A percentile compares a stretch with the other conserved stretches of the same genome.
Conservation (phyloP, 2,797 vertebrate species). For the Epinephelus awoara region DNA sequence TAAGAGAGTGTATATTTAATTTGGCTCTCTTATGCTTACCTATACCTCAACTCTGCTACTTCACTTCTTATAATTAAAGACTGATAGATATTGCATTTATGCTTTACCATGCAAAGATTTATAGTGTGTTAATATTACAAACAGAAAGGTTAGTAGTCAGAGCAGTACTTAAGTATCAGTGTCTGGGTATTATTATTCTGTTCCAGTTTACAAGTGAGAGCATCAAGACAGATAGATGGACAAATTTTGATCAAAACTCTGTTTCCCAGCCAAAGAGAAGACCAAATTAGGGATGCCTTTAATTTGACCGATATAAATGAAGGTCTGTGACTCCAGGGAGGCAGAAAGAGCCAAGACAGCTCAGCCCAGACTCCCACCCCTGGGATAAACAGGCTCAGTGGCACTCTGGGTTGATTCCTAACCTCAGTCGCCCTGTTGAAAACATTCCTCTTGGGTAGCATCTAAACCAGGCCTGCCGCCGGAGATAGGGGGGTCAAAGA, state of each 20-base stretch:
- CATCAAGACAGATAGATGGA: neutral
- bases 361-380: conserved; percentile 13
- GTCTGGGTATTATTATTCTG: neutral
- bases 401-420: conserved; percentile 10
- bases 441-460: conserved; percentile 10
- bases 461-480: neutral
- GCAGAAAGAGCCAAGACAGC: conserved; percentile 6
- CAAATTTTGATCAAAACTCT: neutral
- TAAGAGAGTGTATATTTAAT: conserved; percentile 20
- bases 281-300: conserved; percentile 2
- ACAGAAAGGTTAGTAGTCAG: too few species aligned
- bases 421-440: conserved; percentile 1
- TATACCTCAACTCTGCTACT: neutral
- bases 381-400: conserved; percentile 18
- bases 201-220: neutral
- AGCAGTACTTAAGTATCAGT: neutral
- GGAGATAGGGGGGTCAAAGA: too few species aligned
- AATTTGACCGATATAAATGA: conserved; percentile 29
- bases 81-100: neutral
- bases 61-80: neutral
- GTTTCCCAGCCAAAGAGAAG: neutral
- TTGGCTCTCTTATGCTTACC: neutral
- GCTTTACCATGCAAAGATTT: neutral
- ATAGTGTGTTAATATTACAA: neutral
- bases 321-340: conserved; percentile 1